Percentiles rank a stretch among this genome's conserved stretches.
phyloP scores from a whole-genome alignment of 2,888 invertebrate genomes.

The Oxycera nigricornis region DNA sequence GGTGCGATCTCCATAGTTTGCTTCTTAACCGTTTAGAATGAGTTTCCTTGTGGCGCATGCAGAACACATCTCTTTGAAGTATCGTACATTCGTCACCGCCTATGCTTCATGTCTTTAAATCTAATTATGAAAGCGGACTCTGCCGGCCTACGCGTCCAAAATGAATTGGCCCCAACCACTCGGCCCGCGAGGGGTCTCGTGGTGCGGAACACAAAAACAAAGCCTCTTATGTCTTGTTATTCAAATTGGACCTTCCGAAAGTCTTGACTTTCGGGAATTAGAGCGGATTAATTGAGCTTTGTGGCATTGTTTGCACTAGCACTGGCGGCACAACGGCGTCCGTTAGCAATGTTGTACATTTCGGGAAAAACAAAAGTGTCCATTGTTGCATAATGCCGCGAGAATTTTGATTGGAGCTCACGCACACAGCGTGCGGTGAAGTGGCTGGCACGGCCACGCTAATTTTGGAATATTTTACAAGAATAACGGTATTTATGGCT shows the following conservation, averaged over 20 bases:
- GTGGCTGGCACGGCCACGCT: background rate
- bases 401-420: background rate
- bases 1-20: too few relatives aligned
- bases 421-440: background rate
- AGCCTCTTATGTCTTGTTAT: slow-evolving; percentile 30
- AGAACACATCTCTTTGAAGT: too few relatives aligned
- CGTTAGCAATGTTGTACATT: slow-evolving; percentile 3
- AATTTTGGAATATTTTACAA: slow-evolving; percentile 25
- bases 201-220: slow-evolving; percentile 13
- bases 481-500: slow-evolving; percentile 46
- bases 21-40: too few relatives aligned
- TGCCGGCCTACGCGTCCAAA: background rate
- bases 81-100: too few relatives aligned
- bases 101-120: background rate
- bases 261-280: slow-evolving; percentile 43
- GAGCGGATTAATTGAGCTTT: slow-evolving; percentile 47
- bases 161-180: slow-evolving; percentile 19
- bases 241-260: slow-evolving; percentile 36
- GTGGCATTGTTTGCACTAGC: slow-evolving; percentile 42
- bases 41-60: too few relatives aligned
- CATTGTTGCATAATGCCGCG: slow-evolving; percentile 25
- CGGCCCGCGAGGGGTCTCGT: slow-evolving; percentile 5
- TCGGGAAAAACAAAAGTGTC: slow-evolving; percentile 4
- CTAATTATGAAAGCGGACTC: slow-evolving; percentile 10
- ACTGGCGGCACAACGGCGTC: slow-evolving; percentile 2